Evolutionary conservation across 2,888 invertebrate species (phyloP).

Genomic region (Tachina grossa): DNA sequence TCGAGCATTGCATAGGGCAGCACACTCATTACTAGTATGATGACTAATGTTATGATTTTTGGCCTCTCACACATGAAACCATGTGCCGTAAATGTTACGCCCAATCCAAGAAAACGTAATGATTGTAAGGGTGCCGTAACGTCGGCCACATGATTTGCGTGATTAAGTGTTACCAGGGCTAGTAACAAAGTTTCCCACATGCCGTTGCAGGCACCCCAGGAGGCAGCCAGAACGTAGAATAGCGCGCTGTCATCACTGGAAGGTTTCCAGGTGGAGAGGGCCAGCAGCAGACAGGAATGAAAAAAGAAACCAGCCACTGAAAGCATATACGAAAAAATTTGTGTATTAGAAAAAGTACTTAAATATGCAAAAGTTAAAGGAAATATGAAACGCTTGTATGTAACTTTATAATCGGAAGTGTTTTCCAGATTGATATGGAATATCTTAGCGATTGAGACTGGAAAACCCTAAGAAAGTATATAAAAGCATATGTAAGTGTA

Average conservation of each 20-base stretch:
- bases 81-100: conserved; percentile 86
- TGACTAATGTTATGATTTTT: conserved; percentile 81
- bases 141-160: conserved; percentile 81
- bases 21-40: conserved; percentile 81
- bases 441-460: no score
- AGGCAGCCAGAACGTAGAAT: conserved; percentile 92
- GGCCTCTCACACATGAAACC: conserved; percentile 85
- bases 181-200: conserved; percentile 90
- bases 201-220: conserved; percentile 94
- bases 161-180: conserved; percentile 82
- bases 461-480: no score
- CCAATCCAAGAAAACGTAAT: conserved; percentile 86
- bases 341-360: no score
- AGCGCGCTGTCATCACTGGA: conserved; percentile 91
- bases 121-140: conserved; percentile 84
- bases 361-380: no score
- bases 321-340: background rate
- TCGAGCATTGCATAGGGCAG: conserved; percentile 82
- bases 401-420: no score
- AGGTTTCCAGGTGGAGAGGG: conserved; percentile 90
- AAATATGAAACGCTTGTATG: no score
- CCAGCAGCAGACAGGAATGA: conserved; percentile 90
- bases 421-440: no score
- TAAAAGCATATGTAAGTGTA: no score
- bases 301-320: conserved; percentile 91